Conservation (phyloP, 2,888 invertebrate species). For the Phalera bucephala region DNA sequence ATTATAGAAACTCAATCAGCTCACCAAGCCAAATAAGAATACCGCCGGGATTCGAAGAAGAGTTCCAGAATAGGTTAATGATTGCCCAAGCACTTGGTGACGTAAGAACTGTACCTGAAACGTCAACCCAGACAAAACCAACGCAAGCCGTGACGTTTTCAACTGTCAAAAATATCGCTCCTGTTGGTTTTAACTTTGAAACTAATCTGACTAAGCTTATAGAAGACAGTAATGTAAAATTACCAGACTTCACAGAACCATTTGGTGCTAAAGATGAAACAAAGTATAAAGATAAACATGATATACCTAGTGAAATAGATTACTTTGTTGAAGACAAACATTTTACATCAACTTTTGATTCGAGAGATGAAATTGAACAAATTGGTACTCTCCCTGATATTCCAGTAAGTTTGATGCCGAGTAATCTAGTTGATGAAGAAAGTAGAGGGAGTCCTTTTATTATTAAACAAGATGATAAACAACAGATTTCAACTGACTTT, state of each 20-base stretch:
- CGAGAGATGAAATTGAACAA: not conserved
- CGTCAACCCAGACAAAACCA: slow-evolving; percentile 45
- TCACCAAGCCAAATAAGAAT: slow-evolving; percentile 45
- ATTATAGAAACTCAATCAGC: slow-evolving; percentile 58
- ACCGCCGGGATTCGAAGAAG: slow-evolving; percentile 72
- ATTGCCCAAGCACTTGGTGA: slow-evolving; percentile 16
- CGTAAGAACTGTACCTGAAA: slow-evolving; percentile 40
- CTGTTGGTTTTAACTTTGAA: slow-evolving; percentile 27
- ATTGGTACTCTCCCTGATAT: not conserved
- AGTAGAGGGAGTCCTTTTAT: not conserved
- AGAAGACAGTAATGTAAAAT: slow-evolving; percentile 17
- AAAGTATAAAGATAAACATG: not conserved
- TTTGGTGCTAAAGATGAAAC: slow-evolving; percentile 1
- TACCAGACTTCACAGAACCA: slow-evolving; percentile 6
- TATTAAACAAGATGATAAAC: not conserved
- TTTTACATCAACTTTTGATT: not conserved
- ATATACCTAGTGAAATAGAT: not conserved
- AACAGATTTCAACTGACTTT: not conserved
- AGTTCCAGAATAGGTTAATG: slow-evolving; percentile 35
- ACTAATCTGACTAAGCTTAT: slow-evolving; percentile 20
- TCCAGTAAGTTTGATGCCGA: not conserved
- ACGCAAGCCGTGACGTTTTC: slow-evolving; percentile 33
- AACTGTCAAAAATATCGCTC: slow-evolving; percentile 11
- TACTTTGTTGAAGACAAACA: not conserved
- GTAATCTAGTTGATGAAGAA: not conserved